Percentiles rank a stretch among this genome's conserved stretches.
phyloP scores from a whole-genome alignment of 2,888 invertebrate species.

The Meandrusa payeni region DNA sequence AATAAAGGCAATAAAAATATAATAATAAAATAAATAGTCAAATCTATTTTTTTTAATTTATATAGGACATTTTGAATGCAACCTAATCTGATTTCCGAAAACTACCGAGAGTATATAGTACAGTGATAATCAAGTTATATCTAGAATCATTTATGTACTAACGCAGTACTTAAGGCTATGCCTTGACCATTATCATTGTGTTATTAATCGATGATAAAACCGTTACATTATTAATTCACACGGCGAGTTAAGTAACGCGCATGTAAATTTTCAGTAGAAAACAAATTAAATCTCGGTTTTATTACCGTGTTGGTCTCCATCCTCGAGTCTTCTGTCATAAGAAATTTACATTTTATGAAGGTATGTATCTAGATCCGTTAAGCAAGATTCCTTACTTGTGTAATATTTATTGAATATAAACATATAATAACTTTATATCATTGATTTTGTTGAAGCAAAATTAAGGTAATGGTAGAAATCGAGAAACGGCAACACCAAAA shows the following conservation, averaged over 20 bases:
- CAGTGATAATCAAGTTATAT: conserved; percentile 5
- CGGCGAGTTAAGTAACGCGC: conserved; percentile 34
- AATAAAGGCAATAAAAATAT: too few relatives aligned
- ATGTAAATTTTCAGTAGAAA: conserved; percentile 44
- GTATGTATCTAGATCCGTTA: conserved; percentile 12
- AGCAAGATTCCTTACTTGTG: neutral
- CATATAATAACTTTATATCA: too few relatives aligned
- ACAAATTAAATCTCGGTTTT: conserved; percentile 40
- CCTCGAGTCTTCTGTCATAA: conserved; percentile 31
- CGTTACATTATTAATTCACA: conserved; percentile 34
- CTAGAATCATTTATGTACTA: conserved; percentile 4
- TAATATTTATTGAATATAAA: neutral
- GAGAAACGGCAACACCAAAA: too few relatives aligned
- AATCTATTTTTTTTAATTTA: too few relatives aligned
- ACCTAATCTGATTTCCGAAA: too few relatives aligned
- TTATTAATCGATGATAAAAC: conserved; percentile 43
- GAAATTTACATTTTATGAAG: conserved; percentile 15
- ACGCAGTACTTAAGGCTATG: conserved; percentile 6
- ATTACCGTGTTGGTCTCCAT: conserved; percentile 33
- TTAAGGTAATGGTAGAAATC: too few relatives aligned
- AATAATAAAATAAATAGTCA: too few relatives aligned
- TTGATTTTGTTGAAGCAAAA: too few relatives aligned
- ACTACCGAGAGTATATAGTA: too few relatives aligned
- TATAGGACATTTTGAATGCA: too few relatives aligned
- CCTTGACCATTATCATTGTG: conserved; percentile 27